Evolutionary conservation across 92 coral and sea anemone genomes (phyloP), one percentile per base, ranked within the genome.

Genomic region (Pocillopora grandis): DNA sequence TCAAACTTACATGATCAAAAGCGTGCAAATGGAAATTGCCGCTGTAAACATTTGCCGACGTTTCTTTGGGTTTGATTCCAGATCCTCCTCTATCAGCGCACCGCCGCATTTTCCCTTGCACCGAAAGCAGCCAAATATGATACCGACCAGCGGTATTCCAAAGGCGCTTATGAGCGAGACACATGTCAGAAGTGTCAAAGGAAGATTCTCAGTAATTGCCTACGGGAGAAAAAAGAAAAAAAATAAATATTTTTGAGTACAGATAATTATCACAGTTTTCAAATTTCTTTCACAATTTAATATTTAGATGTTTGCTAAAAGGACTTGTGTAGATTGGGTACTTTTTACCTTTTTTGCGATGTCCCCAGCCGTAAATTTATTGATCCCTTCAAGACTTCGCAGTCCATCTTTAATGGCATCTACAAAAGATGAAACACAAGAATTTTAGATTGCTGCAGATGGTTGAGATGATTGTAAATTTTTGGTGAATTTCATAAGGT

Each of bases 71-170:
- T 90, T 83, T 56, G 88, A 87, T 14, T 87, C 93, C 93, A 94
- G 90, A 71, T 92, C 82, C 74, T 94, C 95, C 76, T 94, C 98
- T 9, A 89, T 89, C 36, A 94, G 88, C 59, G 80, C 87, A 9
- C 95, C 98, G 42, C 98, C 95, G 79, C 98, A 94, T 42, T 78
- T 78, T 9, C 98, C 95, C 76, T 79, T 86, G 71, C 90, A 87
- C n/a, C 93, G 92, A 78, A 92, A 90, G 87, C 93, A 94, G 76
- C 89, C 81, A 76, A 92, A 94, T 62, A 81, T 68, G 20, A 92
- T 68, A 42, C 95, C 98, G 66, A 81, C 78, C 85, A 92, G 82
- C 79, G 98, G 98, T 62, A 94, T 75, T 5, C 81, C 68, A 56
- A 94, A 80, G 74, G 89, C 90, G 69, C 86, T 76, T 68, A 94